phyloP scores from a whole-genome alignment of 2,888 invertebrate genomes.

The Scelioninae gen. 2 region DNA sequence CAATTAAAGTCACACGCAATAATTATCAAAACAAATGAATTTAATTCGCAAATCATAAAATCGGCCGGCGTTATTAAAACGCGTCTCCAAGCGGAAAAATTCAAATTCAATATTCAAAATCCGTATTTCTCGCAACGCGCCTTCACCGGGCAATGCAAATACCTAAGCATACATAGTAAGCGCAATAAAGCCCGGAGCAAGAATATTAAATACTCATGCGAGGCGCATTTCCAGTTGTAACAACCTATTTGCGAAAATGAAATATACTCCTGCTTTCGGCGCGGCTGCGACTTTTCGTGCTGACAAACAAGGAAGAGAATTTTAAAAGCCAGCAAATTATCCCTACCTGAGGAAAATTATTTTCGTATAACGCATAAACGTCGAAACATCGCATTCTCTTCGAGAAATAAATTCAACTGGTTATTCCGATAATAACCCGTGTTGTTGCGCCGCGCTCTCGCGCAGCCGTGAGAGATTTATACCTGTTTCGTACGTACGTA shows the following conservation, averaged over 20 bases:
- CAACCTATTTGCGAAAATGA: constrained; percentile 55
- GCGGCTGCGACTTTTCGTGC: constrained; percentile 44
- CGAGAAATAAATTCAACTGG: constrained; percentile 60
- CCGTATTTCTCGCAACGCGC: constrained; percentile 5
- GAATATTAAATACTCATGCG: constrained; percentile 51
- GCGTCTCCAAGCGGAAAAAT: not conserved
- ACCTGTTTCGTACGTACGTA: constrained; percentile 51
- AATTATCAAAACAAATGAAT: constrained; percentile 5
- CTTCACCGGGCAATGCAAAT: constrained; percentile 45
- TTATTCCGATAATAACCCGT: constrained; percentile 61
- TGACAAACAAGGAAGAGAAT: constrained; percentile 59
- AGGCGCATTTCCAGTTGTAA: constrained; percentile 44
- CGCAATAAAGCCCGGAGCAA: constrained; percentile 33
- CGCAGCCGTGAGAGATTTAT: constrained; percentile 58
- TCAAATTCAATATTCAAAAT: constrained; percentile 31
- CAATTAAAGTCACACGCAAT: constrained; percentile 22
- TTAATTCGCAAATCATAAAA: constrained; percentile 16
- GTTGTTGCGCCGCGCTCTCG: constrained; percentile 58
- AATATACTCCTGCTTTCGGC: constrained; percentile 57
- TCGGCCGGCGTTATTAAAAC: constrained; percentile 5
- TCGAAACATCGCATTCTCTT: constrained; percentile 58
- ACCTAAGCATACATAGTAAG: constrained; percentile 51
- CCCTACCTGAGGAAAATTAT: constrained; percentile 56
- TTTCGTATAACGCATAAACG: constrained; percentile 60
- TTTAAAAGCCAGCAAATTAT: constrained; percentile 59